Base-by-base conservation (phyloP, 1,140 invertebrate genomes). In the Watersipora subatra region DNA sequence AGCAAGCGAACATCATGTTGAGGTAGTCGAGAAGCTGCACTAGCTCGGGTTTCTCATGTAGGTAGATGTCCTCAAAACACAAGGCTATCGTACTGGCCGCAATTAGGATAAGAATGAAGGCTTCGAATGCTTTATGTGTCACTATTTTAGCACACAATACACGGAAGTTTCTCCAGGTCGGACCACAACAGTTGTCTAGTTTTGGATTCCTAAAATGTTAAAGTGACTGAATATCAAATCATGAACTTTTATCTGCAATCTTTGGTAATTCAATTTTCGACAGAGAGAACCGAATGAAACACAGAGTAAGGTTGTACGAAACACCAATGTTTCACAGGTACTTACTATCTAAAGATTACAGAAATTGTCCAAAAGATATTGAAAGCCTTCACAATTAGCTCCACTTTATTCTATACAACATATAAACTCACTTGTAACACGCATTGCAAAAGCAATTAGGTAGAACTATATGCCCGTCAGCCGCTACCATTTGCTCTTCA, bases 71-170 rank as follows among this genome's bases (percentile, higher is more conserved):
- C 86, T 98, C 95, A 81, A 96, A 85, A 70, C 92, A 92, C 86
- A 98, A 85, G 74, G 93, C 90, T 81, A 97, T 85, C 85, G 92
- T 96, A 85, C 93, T 97, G 71, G 93, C 86, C 77, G 94, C 85
- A 82, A 98, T 98, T 87, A 96, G 91, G 70, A 92, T 89, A 75
- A 98, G 93, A 77, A 97, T 91, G 80, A 93, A 88, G 71, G 90
- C 93, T 86, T 97, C 94, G 85, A 97, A 98, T 81, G 95, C 92
- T 82, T 93, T 95, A 83, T 97, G 93, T 83, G 97, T 93, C 74
- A 97, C 95, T 69, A 97, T 85, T 82, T 87, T 87, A 81, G 92
- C 92, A 66, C 92, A 93, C 81, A 92, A 91, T 68, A 88, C 84
- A 73, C 95, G 85, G 57, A 96, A 84, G 76, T 89, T 90, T 34